Percentiles rank a stretch among this genome's conserved stretches.
Evolutionary conservation across 2,113 vertebrate species (phyloP).

Genomic region (Myrmecophaga tridactyla): DNA sequence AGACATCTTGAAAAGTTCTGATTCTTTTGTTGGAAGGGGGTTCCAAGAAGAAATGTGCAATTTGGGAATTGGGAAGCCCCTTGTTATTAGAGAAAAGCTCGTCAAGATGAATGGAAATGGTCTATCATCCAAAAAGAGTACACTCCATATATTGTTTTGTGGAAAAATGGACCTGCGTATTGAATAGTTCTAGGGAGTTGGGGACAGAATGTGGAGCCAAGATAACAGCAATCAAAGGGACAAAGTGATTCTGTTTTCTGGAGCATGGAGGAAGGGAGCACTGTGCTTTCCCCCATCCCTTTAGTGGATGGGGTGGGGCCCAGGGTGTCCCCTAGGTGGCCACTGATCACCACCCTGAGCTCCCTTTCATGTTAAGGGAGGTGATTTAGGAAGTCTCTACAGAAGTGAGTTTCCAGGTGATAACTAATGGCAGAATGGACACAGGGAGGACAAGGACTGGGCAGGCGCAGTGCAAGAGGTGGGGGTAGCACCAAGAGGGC

Average conservation of each 20-base stretch:
- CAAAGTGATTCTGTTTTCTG: background rate
- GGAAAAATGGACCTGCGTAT: background rate
- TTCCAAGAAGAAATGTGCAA: background rate
- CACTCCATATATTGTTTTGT: background rate
- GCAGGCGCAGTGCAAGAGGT: rapidly evolving
- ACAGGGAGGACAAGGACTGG: background rate
- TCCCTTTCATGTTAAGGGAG: background rate
- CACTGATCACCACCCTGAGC: background rate
- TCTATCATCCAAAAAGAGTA: too few relatives aligned
- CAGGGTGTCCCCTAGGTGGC: background rate
- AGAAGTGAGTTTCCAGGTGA: background rate
- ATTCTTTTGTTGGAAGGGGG: background rate
- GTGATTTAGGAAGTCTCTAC: background rate
- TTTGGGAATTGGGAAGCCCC: rapidly evolving
- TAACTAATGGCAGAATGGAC: background rate
- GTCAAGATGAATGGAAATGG: background rate
- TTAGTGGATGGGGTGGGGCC: background rate
- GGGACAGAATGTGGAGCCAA: background rate
- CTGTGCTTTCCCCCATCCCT: background rate
- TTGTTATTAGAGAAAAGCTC: background rate
- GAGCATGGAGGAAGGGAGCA: background rate
- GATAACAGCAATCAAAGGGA: background rate
- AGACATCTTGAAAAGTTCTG: background rate
- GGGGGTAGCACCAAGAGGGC: too few relatives aligned
- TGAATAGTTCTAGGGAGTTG: background rate